Percentiles rank a stretch among this genome's conserved stretches.
phyloP scores from a whole-genome alignment of 2,888 invertebrate species.

The Synanthedon andrenaeformis region DNA sequence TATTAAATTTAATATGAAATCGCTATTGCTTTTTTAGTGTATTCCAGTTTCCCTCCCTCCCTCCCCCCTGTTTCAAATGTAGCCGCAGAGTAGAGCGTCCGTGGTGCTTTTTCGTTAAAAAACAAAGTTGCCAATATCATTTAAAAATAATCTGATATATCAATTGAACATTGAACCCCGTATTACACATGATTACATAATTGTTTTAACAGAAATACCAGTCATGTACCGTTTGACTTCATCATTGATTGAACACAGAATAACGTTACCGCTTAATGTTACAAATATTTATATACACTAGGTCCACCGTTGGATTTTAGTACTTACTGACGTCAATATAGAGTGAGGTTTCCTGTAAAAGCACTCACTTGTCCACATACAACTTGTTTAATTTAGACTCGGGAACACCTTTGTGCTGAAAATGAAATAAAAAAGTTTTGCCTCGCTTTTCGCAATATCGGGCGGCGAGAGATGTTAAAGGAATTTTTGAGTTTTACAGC shows the following conservation, averaged over 20 bases:
- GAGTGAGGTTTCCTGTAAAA: not conserved
- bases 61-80: no score
- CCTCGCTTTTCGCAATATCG: conserved; percentile 24
- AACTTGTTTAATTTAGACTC: conserved; percentile 42
- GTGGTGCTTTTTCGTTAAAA: no score
- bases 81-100: no score
- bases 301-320: conserved; percentile 3
- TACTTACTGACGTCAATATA: not conserved
- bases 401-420: conserved; percentile 37
- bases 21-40: no score
- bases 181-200: not conserved
- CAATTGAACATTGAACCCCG: no score
- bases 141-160: no score
- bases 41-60: no score
- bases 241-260: conserved; percentile 29
- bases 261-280: conserved; percentile 27
- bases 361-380: not conserved
- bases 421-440: conserved; percentile 36
- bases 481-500: conserved; percentile 4
- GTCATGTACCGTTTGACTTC: conserved; percentile 4
- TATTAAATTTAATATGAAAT: no score
- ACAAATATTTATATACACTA: conserved; percentile 35
- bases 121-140: no score
- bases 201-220: conserved; percentile 5
- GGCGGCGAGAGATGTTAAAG: conserved; percentile 24